These are phyloP conservation scores for Pogonocherus hispidulus DNA, from an alignment of 2,888 invertebrate species.

Conservation along the genomic window DNA sequence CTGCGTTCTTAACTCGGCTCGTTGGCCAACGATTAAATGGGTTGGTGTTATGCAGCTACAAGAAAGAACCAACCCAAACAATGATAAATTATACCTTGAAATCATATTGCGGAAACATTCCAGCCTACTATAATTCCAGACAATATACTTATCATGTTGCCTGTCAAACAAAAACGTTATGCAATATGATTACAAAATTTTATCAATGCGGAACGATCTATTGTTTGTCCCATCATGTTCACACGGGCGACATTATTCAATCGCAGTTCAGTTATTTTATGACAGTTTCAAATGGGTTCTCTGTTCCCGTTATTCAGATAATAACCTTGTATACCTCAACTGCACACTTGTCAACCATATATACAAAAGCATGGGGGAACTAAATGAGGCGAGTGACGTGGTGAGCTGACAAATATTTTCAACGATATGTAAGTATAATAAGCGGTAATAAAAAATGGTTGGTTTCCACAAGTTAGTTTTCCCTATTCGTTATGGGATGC, in stretches of 20 bases:
- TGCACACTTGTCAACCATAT: constrained; percentile 6
- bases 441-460: neutral
- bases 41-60: no score
- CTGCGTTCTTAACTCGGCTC: no score
- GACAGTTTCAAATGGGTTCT: constrained; percentile 15
- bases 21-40: no score
- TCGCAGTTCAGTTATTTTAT: constrained; percentile 17
- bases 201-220: constrained; percentile 7
- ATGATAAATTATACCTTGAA: no score
- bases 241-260: constrained; percentile 7
- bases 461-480: neutral
- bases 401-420: neutral
- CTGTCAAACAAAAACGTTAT: neutral
- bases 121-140: neutral
- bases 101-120: neutral
- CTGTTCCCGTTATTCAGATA: constrained; percentile 10
- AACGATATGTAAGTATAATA: neutral
- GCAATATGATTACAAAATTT: neutral
- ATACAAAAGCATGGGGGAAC: neutral
- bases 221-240: constrained; percentile 6
- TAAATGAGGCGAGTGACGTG: neutral
- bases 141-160: neutral
- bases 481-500: no score
- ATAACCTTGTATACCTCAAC: constrained; percentile 4
- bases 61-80: no score